Conservation (phyloP, 92 coral and sea anemone genomes). For the Bergia sp. region DNA sequence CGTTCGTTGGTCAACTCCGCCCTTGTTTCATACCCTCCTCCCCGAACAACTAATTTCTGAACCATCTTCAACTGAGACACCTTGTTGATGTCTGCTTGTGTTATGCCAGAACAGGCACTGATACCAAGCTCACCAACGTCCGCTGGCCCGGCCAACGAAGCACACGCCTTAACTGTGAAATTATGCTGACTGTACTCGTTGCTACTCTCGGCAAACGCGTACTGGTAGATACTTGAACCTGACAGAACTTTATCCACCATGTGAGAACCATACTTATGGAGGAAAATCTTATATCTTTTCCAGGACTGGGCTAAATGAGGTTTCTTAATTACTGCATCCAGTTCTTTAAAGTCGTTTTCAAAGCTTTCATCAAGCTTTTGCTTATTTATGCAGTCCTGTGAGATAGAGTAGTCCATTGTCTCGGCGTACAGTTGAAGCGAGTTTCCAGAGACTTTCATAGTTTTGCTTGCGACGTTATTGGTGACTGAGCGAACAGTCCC, state of each 20-base stretch:
- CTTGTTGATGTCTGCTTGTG: background rate
- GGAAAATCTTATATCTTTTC: slow-evolving; percentile 45
- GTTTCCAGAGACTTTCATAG: slow-evolving; percentile 3
- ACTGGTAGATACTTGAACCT: slow-evolving; percentile 47
- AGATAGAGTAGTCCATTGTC: background rate
- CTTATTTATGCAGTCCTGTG: slow-evolving; percentile 34
- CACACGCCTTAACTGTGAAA: slow-evolving; percentile 1
- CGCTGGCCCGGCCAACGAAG: slow-evolving; percentile 15
- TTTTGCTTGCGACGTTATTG: background rate
- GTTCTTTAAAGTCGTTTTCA: slow-evolving; percentile 39
- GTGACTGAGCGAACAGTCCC: slow-evolving; percentile 20
- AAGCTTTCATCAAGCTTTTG: slow-evolving; percentile 3
- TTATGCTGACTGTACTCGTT: background rate
- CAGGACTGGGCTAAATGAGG: slow-evolving; percentile 47
- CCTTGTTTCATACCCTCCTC: slow-evolving; percentile 47
- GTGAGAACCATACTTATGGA: slow-evolving; percentile 61
- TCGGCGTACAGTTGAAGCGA: slow-evolving; percentile 20
- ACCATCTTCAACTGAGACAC: slow-evolving; percentile 19
- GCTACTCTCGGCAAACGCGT: slow-evolving; percentile 7
- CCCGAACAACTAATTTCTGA: slow-evolving; percentile 47
- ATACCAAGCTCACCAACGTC: background rate
- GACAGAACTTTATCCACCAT: slow-evolving; percentile 43
- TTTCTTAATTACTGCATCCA: slow-evolving; percentile 15
- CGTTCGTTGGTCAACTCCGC: slow-evolving; percentile 38
- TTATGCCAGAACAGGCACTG: background rate